Evolutionary conservation across 2,888 invertebrate species (phyloP).

Genomic region (Ophion obscuratus): DNA sequence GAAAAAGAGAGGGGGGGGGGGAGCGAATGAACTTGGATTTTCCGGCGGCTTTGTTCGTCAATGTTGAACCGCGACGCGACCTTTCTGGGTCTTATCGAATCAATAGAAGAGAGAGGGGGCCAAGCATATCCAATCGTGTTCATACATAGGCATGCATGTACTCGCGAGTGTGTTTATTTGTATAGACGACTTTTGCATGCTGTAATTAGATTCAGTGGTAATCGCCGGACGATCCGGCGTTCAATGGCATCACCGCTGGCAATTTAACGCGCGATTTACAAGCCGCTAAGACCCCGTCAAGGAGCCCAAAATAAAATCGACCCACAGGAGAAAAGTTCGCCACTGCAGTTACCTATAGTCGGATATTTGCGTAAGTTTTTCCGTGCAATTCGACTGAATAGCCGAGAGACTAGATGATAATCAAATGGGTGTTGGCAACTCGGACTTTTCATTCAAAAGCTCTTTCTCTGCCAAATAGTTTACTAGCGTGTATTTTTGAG

Average conservation of each 20-base stretch:
- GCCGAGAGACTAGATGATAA: neutral
- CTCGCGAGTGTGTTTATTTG: slow-evolving; percentile 13
- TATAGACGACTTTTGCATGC: slow-evolving; percentile 30
- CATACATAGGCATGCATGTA: slow-evolving; percentile 6
- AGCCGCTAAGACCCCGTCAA: slow-evolving; percentile 25
- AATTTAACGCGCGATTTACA: slow-evolving; percentile 57
- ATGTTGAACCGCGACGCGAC: slow-evolving; percentile 42
- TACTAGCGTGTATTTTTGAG: too few relatives aligned
- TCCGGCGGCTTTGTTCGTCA: slow-evolving; percentile 42
- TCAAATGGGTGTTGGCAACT: too few relatives aligned
- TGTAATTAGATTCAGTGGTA: slow-evolving; percentile 65
- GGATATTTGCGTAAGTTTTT: slow-evolving; percentile 5
- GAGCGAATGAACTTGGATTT: slow-evolving; percentile 25
- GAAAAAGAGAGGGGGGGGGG: slow-evolving; percentile 23
- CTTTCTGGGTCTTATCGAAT: slow-evolving; percentile 52
- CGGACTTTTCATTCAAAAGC: too few relatives aligned
- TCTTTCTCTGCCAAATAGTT: too few relatives aligned
- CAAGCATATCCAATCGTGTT: slow-evolving; percentile 37
- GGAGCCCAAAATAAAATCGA: slow-evolving; percentile 27
- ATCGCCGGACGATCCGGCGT: slow-evolving; percentile 59
- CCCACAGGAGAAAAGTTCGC: neutral
- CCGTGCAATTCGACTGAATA: neutral
- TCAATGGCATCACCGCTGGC: slow-evolving; percentile 59
- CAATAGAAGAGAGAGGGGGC: slow-evolving; percentile 19
- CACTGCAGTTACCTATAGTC: neutral